Percentiles rank a stretch among this genome's conserved stretches.
Evolutionary conservation across 2,113 vertebrate genomes (phyloP).

Genomic region (Mus musculus): DNA sequence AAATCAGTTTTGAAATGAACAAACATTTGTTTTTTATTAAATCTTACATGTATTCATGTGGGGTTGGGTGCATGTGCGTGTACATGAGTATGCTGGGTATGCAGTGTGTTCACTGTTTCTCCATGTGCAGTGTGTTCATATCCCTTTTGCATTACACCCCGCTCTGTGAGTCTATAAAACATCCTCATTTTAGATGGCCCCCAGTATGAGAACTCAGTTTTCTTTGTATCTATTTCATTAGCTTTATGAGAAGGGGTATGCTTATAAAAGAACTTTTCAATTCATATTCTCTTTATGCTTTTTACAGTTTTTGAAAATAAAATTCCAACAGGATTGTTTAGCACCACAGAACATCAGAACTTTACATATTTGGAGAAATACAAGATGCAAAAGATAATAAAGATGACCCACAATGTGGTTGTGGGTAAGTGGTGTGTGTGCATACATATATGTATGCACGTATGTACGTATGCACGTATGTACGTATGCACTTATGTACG

Average conservation of each 20-base stretch:
- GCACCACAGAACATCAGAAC: neutral
- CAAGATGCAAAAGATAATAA: neutral
- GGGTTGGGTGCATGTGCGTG: neutral
- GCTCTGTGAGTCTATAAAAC: neutral
- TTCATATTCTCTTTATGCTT: neutral
- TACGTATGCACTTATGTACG: neutral
- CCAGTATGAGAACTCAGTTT: neutral
- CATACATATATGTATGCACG: neutral
- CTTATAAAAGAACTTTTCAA: conserved; percentile 21
- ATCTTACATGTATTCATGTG: neutral
- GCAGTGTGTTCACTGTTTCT: no score
- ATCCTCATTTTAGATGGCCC: neutral
- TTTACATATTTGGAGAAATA: neutral
- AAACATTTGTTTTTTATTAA: conserved; percentile 37
- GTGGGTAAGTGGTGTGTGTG: neutral
- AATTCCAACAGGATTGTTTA: neutral
- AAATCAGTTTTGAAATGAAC: neutral
- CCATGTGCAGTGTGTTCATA: neutral
- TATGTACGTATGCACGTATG: neutral
- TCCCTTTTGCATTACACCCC: neutral
- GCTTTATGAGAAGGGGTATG: neutral
- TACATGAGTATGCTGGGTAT: neutral
- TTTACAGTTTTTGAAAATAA: neutral
- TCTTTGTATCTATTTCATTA: conserved; percentile 3
- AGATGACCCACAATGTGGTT: neutral